Evolutionary conservation across 2,113 vertebrate genomes (phyloP), one percentile per base, ranked within the genome.

Genomic region (Tautogolabrus adspersus): DNA sequence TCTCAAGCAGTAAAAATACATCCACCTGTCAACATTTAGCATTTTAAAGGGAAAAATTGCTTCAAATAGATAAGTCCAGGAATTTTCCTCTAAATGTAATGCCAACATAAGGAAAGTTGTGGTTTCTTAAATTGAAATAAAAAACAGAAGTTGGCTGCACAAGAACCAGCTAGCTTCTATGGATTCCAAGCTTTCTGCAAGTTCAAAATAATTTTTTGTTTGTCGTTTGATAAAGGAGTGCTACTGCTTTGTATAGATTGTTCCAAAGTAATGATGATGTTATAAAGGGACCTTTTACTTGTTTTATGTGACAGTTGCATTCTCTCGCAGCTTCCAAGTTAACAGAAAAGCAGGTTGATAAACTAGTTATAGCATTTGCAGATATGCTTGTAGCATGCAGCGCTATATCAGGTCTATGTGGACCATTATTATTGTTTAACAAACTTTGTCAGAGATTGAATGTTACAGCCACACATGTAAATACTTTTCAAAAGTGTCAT

Each of bases 401-500:
- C 1, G 44, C 61, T 71, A 58, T 71, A 62, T 72, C 46, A 69
- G 85, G 77, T 81, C 60, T 67, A 9, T 10, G 19, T 26, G 65
- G 76, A 82, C 79, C 79, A 72, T 67, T 51, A 57, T 76, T 75
- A 59, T 56, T 62, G 6, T 79, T 16, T 37, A 30, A 54, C 57
- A 46, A 58, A 49, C 15, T 18, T 49, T 46, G 72, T 79, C 70
- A 77, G 75, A 65, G 66, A 71, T 55, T 75, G 70, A 85, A 86
- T 71, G 81, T 83, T 77, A 61, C 49, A 59, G 69, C 58, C 61
- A 13, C 55, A 67, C 40, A 42, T 92, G 91, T 92, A 92, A 89
- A 89, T 90, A 90, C 10, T 72, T 85, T 76, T 66, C 71, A 79
- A 80, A 62, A 61, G 30, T 71, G 79, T 55, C 58, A 75, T 37